Evolutionary conservation across 1,140 invertebrate species (phyloP), one percentile per base, ranked within the genome.

Genomic region (Solen grandis): DNA sequence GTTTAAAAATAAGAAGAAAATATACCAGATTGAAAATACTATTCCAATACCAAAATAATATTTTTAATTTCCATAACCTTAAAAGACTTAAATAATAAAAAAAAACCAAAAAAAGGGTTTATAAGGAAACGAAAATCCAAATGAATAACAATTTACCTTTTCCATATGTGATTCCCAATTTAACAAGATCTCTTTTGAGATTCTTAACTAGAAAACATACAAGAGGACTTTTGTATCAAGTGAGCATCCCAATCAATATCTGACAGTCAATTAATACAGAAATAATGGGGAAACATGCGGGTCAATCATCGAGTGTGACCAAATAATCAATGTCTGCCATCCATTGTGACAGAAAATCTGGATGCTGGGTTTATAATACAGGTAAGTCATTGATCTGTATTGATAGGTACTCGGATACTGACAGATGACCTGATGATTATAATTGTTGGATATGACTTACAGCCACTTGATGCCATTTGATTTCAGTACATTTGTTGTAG

Each of bases 111-210:
- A 10, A 46, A 10, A 10, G 41, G 19, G 8, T 46, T 46, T 46
- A 8, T 46, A 46, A 10, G 19, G 19, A 46, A 46, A 10, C 8
- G 8, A 8, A 46, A 19, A 19, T 46, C 19, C 19, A 19, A 46
- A 10, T 19, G 8, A 46, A 46, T 10, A 19, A 8, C 41, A 46
- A 10, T 46, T 72, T 77, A 77, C 74, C 74, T 77, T 68, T 65
- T 0, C 74, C 74, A 54, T 77, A 77, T 16, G 74, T 57, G 25
- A 77, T 68, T 57, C 74, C 74, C 41, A 77, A 41, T 65, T 77
- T 66, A 22, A 46, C 46, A 27, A 77, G 63, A 27, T 77, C 74
- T 46, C 36, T 54, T 68, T 77, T 77, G 13, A 77, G 63, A 57
- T 52, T 68, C 29, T 33, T 35, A 27, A 77, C 74, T 77, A 35